phyloP scores from a whole-genome alignment of 2,888 invertebrate species.

The Alloscopus bannaensis region DNA sequence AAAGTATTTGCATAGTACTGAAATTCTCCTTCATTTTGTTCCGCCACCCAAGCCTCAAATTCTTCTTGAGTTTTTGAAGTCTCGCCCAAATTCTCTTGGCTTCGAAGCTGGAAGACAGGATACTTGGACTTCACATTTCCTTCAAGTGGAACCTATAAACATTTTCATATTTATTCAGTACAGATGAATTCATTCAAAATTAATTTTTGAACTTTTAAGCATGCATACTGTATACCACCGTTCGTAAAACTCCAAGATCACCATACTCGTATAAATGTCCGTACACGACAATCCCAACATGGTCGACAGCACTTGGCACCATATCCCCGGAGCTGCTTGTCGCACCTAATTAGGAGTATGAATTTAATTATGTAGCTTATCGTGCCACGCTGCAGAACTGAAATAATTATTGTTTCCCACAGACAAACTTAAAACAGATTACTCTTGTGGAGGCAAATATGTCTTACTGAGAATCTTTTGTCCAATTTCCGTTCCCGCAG shows the following conservation, averaged over 20 bases:
- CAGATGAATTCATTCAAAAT: conserved; percentile 1
- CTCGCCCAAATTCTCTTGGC: conserved; percentile 62
- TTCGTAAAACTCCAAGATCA: conserved; percentile 66
- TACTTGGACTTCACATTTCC: conserved; percentile 67
- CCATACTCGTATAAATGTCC: conserved; percentile 70
- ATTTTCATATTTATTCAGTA: background rate
- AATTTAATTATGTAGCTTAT: conserved; percentile 5
- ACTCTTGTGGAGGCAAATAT: background rate
- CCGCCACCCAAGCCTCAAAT: conserved; percentile 69
- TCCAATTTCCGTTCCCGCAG: conserved; percentile 67
- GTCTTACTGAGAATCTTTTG: conserved; percentile 62
- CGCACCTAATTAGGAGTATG: conserved; percentile 36
- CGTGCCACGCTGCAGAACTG: background rate
- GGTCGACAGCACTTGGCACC: conserved; percentile 71
- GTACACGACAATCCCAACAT: conserved; percentile 69
- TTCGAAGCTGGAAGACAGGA: conserved; percentile 67
- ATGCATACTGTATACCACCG: conserved; percentile 31
- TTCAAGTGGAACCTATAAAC: conserved; percentile 49
- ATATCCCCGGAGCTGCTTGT: conserved; percentile 61
- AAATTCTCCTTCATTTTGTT: conserved; percentile 62
- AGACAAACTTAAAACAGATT: background rate
- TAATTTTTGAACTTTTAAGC: background rate
- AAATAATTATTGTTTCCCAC: too few species aligned
- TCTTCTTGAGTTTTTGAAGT: conserved; percentile 65
- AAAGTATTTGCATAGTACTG: conserved; percentile 44